A percentile compares a stretch with the other conserved stretches of the same genome.
Evolutionary conservation across 1,140 invertebrate genomes (phyloP).

Genomic region (Phymorhynchus buccinoides): DNA sequence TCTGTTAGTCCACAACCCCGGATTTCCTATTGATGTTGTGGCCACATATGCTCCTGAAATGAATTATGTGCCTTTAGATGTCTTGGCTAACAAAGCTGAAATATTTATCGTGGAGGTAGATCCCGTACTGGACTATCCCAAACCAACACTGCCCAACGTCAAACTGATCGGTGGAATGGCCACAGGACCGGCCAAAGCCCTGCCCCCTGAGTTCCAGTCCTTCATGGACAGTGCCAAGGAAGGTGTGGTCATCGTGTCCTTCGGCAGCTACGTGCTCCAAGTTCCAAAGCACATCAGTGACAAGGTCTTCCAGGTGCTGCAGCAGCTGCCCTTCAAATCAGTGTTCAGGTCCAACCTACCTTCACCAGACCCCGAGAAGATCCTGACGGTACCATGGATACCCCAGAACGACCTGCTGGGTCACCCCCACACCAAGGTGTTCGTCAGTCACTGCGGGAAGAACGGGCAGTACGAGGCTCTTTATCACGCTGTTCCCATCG

Average conservation of each 20-base stretch:
- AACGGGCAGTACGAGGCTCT: conserved; percentile 84
- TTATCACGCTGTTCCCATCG: conserved; percentile 82
- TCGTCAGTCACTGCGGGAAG: conserved; percentile 84
- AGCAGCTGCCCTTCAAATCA: conserved; percentile 27
- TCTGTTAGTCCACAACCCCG: not conserved
- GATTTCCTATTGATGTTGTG: not conserved
- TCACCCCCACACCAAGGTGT: conserved; percentile 75
- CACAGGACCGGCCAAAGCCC: conserved; percentile 10
- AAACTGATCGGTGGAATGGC: conserved; percentile 46
- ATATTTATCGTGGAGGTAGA: conserved; percentile 45
- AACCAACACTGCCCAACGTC: conserved; percentile 49
- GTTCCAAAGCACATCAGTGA: conserved; percentile 32
- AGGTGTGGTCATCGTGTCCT: conserved; percentile 51
- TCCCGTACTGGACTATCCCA: conserved; percentile 47
- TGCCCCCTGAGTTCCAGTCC: conserved; percentile 30
- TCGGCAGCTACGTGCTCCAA: conserved; percentile 45
- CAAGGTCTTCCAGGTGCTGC: conserved; percentile 44
- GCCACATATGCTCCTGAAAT: conserved; percentile 26
- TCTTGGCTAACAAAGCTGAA: conserved; percentile 34
- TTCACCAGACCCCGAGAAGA: conserved; percentile 76
- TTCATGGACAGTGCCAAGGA: conserved; percentile 46
- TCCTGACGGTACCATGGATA: conserved; percentile 83
- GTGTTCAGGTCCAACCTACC: conserved; percentile 27
- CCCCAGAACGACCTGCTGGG: conserved; percentile 87
- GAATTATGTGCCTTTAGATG: not conserved